Evolutionary conservation across 2,797 vertebrate genomes (phyloP).

Genomic region (Phrynocephalus vlangalii): DNA sequence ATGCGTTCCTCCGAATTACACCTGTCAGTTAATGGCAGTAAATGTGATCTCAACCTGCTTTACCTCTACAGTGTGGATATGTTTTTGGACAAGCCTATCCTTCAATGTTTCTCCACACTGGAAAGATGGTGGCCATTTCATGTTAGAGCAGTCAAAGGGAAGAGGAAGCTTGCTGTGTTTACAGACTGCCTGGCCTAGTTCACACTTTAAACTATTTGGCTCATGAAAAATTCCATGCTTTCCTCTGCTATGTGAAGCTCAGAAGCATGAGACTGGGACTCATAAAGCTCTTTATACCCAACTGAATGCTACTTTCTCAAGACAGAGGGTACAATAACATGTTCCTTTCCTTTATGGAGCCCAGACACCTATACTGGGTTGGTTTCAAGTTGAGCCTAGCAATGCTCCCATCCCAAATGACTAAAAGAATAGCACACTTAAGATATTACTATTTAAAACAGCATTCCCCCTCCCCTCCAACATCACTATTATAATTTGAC

Average conservation of each 20-base stretch:
- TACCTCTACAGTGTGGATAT: no score
- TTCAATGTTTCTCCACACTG: neutral
- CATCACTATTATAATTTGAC: constrained; percentile 2
- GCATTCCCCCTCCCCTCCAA: no score
- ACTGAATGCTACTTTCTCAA: neutral
- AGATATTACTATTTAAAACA: no score
- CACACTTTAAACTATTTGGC: neutral
- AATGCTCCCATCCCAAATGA: no score
- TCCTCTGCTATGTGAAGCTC: neutral
- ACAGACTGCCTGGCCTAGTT: neutral
- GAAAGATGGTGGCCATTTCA: neutral
- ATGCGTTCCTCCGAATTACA: no score
- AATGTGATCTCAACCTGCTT: no score
- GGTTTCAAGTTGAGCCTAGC: no score
- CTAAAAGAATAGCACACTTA: no score
- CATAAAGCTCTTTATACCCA: neutral
- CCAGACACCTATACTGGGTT: neutral
- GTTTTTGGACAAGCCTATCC: no score
- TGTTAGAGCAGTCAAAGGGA: neutral
- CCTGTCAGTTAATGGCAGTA: no score
- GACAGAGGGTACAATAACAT: no score
- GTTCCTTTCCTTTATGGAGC: neutral
- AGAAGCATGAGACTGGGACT: neutral
- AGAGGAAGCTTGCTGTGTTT: neutral
- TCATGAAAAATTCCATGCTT: neutral